Evolutionary conservation across 2,113 vertebrate genomes (phyloP).

Genomic region (Leiothrix lutea): DNA sequence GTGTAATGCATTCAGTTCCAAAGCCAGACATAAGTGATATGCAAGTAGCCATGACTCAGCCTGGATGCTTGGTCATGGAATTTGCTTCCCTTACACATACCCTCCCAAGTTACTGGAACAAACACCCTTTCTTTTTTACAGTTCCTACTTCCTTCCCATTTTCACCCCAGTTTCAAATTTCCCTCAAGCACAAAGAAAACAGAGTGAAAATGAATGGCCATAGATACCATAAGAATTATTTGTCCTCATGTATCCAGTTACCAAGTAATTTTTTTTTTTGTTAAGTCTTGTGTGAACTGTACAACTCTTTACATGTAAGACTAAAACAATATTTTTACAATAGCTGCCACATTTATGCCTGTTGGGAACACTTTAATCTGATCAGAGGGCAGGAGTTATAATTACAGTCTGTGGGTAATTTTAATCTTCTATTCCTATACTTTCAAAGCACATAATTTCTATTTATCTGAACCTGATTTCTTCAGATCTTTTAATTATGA

Average conservation of each 20-base stretch:
- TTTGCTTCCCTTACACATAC: neutral
- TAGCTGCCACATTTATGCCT: neutral
- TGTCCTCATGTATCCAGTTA: neutral
- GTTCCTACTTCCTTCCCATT: neutral
- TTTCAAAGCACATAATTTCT: slow-evolving; percentile 30
- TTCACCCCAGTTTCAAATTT: neutral
- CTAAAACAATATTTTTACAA: neutral
- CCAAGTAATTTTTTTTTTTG: neutral
- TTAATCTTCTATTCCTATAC: neutral
- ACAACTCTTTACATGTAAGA: neutral
- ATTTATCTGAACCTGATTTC: neutral
- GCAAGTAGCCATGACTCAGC: neutral
- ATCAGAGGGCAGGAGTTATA: slow-evolving; percentile 7
- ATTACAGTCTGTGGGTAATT: slow-evolving; percentile 1
- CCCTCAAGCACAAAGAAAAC: neutral
- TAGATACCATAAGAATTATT: neutral
- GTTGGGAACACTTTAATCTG: neutral
- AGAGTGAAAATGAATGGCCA: neutral
- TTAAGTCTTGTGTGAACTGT: neutral
- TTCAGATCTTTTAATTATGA: neutral
- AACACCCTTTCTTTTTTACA: neutral
- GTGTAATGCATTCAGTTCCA: neutral
- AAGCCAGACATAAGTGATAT: neutral
- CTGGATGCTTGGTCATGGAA: neutral
- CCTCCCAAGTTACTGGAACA: neutral